Evolutionary conservation across 2,797 vertebrate genomes (phyloP).

Genomic region (Microctenopoma steveboyesi): DNA sequence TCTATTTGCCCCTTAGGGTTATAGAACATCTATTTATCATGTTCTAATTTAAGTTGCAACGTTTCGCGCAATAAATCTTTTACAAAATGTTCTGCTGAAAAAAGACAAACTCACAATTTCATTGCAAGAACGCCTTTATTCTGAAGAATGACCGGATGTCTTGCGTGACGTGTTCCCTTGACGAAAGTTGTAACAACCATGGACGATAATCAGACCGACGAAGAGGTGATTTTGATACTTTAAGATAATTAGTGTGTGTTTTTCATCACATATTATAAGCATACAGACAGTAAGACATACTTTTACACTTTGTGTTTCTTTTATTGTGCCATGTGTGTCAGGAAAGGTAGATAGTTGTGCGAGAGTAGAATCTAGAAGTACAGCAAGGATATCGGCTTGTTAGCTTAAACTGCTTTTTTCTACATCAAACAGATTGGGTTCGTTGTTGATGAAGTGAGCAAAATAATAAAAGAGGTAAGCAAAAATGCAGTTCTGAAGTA

Average conservation of each 20-base stretch:
- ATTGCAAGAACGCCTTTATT: conserved; percentile 20
- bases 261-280: too few relatives aligned
- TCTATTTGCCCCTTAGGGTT: too few relatives aligned
- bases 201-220: conserved; percentile 73
- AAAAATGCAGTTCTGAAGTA: accelerated
- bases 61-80: too few relatives aligned
- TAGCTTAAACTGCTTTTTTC: conserved; percentile 22
- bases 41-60: too few relatives aligned
- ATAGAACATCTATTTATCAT: too few relatives aligned
- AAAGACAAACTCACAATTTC: too few relatives aligned
- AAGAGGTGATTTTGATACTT: conserved; percentile 67
- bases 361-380: neutral
- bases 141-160: conserved; percentile 38
- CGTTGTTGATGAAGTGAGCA: conserved; percentile 91
- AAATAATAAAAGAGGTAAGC: conserved; percentile 94
- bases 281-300: too few relatives aligned
- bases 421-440: conserved; percentile 84
- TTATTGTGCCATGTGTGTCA: neutral
- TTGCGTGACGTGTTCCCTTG: neutral
- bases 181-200: conserved; percentile 39
- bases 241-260: neutral
- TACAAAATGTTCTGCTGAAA: too few relatives aligned
- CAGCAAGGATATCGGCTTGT: neutral
- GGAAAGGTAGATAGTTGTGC: too few relatives aligned
- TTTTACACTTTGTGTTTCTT: accelerated